Percentiles rank a stretch among this genome's conserved stretches.
These are phyloP conservation scores for Crossaster papposus DNA, from an alignment of 53 echinoderm and acorn worm species.

Conservation along the genomic window DNA sequence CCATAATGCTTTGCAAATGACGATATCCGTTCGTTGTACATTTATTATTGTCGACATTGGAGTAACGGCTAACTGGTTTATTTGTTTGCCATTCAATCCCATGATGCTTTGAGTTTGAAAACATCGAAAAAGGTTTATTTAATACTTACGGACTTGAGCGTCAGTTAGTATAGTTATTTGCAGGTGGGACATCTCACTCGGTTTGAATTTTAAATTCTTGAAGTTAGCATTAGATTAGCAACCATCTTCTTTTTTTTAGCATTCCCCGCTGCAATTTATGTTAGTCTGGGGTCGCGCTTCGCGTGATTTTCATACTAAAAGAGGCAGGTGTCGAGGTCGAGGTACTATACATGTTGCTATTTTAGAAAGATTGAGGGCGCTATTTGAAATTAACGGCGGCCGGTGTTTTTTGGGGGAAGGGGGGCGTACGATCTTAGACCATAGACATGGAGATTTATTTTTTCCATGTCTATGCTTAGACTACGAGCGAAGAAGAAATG, in stretches of 20 bases:
- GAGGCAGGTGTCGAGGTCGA: not conserved
- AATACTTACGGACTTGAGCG: not conserved
- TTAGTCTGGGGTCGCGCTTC: not conserved
- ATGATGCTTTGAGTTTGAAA: too few relatives aligned
- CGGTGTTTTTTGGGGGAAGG: not conserved
- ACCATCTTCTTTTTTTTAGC: not conserved
- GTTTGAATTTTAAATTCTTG: not conserved
- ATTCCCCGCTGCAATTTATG: slow-evolving; percentile 48
- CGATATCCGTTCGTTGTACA: too few relatives aligned
- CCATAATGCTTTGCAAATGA: too few relatives aligned
- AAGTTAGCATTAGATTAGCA: not conserved
- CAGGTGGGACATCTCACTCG: not conserved
- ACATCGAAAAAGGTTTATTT: too few relatives aligned
- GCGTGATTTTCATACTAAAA: not conserved
- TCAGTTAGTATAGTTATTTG: not conserved
- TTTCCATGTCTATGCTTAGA: too few relatives aligned
- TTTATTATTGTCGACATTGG: too few relatives aligned
- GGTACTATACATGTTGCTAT: not conserved
- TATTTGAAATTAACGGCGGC: not conserved
- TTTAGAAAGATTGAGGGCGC: not conserved
- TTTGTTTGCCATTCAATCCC: too few relatives aligned
- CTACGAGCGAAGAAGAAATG: too few relatives aligned
- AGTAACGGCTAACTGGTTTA: too few relatives aligned
- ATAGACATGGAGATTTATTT: too few relatives aligned
- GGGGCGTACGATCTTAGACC: too few relatives aligned